phyloP scores from a whole-genome alignment of 2,888 invertebrate genomes.

The Drosophila formosana region DNA sequence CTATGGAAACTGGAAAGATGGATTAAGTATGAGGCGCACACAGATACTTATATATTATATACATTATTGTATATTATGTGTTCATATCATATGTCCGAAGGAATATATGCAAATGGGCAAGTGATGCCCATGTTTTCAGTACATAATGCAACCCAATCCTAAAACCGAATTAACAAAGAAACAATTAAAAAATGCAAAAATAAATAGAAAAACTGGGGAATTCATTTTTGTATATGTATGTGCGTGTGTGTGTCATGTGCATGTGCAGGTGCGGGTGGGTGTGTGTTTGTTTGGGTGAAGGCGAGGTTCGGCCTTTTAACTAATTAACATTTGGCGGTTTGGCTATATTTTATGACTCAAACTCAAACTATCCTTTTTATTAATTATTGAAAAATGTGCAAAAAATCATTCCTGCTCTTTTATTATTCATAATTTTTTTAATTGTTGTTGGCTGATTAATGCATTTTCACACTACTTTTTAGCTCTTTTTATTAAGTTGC shows the following conservation, averaged over 20 bases:
- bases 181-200: conserved; percentile 47
- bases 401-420: conserved; percentile 56
- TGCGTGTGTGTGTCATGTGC: conserved; percentile 10
- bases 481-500: conserved; percentile 67
- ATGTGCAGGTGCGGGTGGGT: conserved; percentile 23
- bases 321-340: conserved; percentile 84
- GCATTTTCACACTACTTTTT: conserved; percentile 68
- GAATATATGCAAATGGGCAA: not conserved
- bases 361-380: conserved; percentile 37
- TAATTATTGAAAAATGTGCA: conserved; percentile 76
- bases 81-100: not conserved
- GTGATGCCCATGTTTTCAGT: not conserved
- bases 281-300: conserved; percentile 50
- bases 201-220: conserved; percentile 53
- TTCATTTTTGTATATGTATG: conserved; percentile 31
- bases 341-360: conserved; percentile 44
- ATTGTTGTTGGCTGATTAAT: conserved; percentile 70
- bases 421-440: conserved; percentile 70
- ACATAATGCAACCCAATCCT: conserved; percentile 58
- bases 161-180: conserved; percentile 49
- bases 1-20: conserved; percentile 2
- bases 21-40: not conserved
- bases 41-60: not conserved
- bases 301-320: conserved; percentile 78
- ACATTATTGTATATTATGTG: conserved; percentile 8